phyloP scores from a whole-genome alignment of 2,888 invertebrate genomes.

The Monoplex corrugatus region DNA sequence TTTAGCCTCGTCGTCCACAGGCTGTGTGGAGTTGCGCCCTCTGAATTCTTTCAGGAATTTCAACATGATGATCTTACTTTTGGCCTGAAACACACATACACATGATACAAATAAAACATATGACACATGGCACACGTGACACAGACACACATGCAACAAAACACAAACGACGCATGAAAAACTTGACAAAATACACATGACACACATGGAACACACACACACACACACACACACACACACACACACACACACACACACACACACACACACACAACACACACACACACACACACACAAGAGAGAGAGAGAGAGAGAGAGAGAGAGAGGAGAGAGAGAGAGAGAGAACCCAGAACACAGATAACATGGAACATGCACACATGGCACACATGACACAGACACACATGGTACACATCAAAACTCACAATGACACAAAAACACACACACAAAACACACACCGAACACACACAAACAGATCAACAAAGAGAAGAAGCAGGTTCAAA shows the following conservation, averaged over 20 bases:
- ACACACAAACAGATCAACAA: too few relatives aligned
- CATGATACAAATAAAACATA: neutral
- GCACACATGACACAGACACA: neutral
- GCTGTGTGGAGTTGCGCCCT: constrained; percentile 72
- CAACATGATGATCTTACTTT: constrained; percentile 80
- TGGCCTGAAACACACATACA: constrained; percentile 71
- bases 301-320: too few relatives aligned
- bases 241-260: neutral
- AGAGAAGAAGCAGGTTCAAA: too few relatives aligned
- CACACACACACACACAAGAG: neutral
- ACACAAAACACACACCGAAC: too few relatives aligned
- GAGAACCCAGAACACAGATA: too few relatives aligned
- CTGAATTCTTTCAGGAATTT: constrained; percentile 79
- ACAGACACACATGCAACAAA: neutral
- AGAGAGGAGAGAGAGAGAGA: too few relatives aligned
- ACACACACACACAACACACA: neutral
- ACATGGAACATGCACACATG: too few relatives aligned
- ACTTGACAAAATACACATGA: too few relatives aligned
- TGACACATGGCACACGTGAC: neutral
- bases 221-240: neutral
- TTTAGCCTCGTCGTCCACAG: constrained; percentile 71
- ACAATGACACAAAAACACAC: neutral
- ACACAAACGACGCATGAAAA: neutral
- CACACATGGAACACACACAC: neutral
- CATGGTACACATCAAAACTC: neutral